A percentile compares a stretch with the other conserved stretches of the same genome.
phyloP scores from a whole-genome alignment of 2,888 invertebrate species.

The Diarsia brunnea region DNA sequence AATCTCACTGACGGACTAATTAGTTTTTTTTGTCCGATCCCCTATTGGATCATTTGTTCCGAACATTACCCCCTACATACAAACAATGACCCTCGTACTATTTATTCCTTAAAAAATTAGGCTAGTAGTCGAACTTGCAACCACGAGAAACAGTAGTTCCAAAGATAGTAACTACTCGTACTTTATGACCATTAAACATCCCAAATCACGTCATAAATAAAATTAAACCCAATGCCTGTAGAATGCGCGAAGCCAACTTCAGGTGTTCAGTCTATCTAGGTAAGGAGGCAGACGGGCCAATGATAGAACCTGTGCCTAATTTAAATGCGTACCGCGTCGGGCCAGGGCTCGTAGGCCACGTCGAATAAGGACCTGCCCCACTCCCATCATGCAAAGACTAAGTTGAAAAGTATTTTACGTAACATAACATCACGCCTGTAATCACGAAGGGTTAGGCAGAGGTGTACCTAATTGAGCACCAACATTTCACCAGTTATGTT shows the following conservation, averaged over 20 bases:
- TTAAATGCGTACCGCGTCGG: constrained; percentile 19
- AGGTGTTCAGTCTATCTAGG: background rate
- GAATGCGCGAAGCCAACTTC: background rate
- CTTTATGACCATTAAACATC: background rate
- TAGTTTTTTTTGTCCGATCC: too few relatives aligned
- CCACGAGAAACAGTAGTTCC: background rate
- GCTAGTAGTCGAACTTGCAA: too few relatives aligned
- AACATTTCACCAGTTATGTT: too few relatives aligned
- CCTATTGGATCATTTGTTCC: too few relatives aligned
- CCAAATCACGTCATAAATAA: background rate
- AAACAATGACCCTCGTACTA: too few relatives aligned
- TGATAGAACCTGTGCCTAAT: constrained; percentile 21
- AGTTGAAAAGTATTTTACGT: background rate
- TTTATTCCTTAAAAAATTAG: too few relatives aligned
- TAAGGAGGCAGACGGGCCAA: constrained; percentile 28
- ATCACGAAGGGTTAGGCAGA: too few relatives aligned
- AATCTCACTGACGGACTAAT: too few relatives aligned
- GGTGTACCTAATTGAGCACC: too few relatives aligned
- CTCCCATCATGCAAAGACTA: background rate
- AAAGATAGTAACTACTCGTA: background rate
- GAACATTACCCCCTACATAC: too few relatives aligned
- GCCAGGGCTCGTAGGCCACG: constrained; percentile 23
- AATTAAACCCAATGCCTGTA: background rate
- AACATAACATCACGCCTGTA: too few relatives aligned
- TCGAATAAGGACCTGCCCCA: background rate